Evolutionary conservation across 2,113 vertebrate genomes (phyloP), one percentile per base, ranked within the genome.

Genomic region (Sapajus apella): DNA sequence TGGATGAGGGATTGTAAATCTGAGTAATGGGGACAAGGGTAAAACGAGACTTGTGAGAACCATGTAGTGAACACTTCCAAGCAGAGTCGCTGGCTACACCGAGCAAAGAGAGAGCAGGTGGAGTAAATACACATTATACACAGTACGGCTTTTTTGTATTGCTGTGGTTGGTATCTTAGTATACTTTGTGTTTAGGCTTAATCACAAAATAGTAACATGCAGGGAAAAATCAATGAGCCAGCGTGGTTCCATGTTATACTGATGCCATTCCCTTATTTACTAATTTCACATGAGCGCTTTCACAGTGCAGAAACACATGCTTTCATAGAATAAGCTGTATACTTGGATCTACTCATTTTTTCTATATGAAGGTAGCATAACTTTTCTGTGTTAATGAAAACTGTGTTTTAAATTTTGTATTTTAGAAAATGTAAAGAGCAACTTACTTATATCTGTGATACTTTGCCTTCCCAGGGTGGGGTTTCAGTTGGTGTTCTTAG

Each of bases 401-500:
- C 35, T 79, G 10, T 73, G 8, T 68, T 94, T 94, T 55, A 52
- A 21, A 72, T 90, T 55, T 96, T 96, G 82, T 85, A 8, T 86
- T 61, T 81, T 21, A 52, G 47, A 94, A 75, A 94, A 83, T 89
- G 8, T 86, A 43, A 90, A 76, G 72, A 85, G 37, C 68, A 61
- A 14, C 13, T 66, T 88, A 58, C 45, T 66, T 56, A 8, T 70
- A 82, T 86, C 43, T 87, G 30, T 47, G 45, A 79, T 79, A n/a
- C 40, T 43, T 0, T 94, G 23, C 66, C 40, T 75, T 91, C 75
- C 50, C 40, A 18, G n/a, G 73, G 6, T 83, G 43, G 37, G 80
- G 30, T 93, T 73, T 43, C 72, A 47, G 4, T n/a, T 35, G 68
- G 30, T 81, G 7, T 82, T 95, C 68, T 86, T 72, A 86, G 50